These are phyloP conservation scores for Trypoxylus dichotomus DNA, from an alignment of 1,140 invertebrate genomes.

Conservation along the genomic window DNA sequence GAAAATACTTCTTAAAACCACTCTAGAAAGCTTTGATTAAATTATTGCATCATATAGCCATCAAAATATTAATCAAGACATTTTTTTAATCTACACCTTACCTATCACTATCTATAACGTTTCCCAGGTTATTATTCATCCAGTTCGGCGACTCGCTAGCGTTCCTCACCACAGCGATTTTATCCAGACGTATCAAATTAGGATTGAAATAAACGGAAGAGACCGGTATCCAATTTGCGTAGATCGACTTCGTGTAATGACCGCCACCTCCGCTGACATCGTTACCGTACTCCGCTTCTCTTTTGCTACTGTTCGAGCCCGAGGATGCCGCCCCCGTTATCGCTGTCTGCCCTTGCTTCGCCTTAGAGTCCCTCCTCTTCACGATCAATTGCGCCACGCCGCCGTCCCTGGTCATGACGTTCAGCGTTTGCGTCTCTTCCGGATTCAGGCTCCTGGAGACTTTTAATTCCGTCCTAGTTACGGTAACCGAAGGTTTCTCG, in stretches of 20 bases:
- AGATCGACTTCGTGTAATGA: conserved; percentile 34
- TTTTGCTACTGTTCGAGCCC: background rate
- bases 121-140: conserved; percentile 37
- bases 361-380: conserved; percentile 64
- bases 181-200: conserved; percentile 42
- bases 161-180: conserved; percentile 44
- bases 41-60: too few relatives aligned
- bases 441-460: conserved; percentile 76
- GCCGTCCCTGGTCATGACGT: conserved; percentile 72
- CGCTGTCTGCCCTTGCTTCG: background rate
- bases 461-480: conserved; percentile 73
- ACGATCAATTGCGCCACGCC: conserved; percentile 75
- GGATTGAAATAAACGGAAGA: conserved; percentile 43
- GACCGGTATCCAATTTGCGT: conserved; percentile 50
- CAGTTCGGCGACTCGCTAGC: conserved; percentile 33
- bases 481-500: conserved; percentile 44
- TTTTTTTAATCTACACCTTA: conserved; percentile 26
- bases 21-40: too few relatives aligned
- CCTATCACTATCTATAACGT: conserved; percentile 50
- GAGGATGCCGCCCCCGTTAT: background rate
- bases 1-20: too few relatives aligned
- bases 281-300: background rate
- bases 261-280: background rate
- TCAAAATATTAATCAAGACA: too few relatives aligned
- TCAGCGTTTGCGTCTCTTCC: conserved; percentile 72